A percentile compares a stretch with the other conserved stretches of the same genome.
Evolutionary conservation across 2,888 invertebrate genomes (phyloP).

Genomic region (Willowsia nigromaculata): DNA sequence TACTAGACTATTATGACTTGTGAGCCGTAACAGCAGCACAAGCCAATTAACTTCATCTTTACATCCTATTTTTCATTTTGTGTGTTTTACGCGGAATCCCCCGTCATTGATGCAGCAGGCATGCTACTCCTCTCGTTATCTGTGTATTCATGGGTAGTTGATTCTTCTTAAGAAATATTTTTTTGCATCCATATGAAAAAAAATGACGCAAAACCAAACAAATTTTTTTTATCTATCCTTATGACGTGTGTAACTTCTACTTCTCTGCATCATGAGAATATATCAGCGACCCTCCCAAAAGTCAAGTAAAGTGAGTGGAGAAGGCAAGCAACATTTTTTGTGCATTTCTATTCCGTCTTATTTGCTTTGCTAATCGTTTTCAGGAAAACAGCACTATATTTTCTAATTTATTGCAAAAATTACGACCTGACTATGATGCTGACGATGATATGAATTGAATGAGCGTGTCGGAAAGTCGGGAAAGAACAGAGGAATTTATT

Average conservation of each 20-base stretch:
- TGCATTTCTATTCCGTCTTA: not conserved
- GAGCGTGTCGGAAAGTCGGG: not conserved
- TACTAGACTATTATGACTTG: no score
- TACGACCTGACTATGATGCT: not conserved
- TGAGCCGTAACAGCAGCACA: not conserved
- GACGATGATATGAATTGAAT: slow-evolving; percentile 18
- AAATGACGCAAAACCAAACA: not conserved
- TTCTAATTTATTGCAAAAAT: slow-evolving; percentile 33
- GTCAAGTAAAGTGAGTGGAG: not conserved
- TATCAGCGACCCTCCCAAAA: not conserved
- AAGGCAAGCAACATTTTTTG: not conserved
- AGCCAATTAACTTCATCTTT: not conserved
- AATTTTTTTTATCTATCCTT: not conserved
- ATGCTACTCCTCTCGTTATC: no score
- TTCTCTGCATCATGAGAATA: not conserved
- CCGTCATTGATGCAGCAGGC: no score
- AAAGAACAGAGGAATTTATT: not conserved
- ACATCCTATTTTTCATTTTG: not conserved
- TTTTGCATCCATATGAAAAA: not conserved
- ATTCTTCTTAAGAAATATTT: not conserved
- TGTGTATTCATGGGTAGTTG: not conserved
- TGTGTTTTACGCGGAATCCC: no score
- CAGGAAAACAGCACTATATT: slow-evolving; percentile 22
- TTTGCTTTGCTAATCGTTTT: slow-evolving; percentile 32
- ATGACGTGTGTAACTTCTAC: not conserved